Evolutionary conservation across 2,888 invertebrate species (phyloP).

Genomic region (Crematogaster levior): DNA sequence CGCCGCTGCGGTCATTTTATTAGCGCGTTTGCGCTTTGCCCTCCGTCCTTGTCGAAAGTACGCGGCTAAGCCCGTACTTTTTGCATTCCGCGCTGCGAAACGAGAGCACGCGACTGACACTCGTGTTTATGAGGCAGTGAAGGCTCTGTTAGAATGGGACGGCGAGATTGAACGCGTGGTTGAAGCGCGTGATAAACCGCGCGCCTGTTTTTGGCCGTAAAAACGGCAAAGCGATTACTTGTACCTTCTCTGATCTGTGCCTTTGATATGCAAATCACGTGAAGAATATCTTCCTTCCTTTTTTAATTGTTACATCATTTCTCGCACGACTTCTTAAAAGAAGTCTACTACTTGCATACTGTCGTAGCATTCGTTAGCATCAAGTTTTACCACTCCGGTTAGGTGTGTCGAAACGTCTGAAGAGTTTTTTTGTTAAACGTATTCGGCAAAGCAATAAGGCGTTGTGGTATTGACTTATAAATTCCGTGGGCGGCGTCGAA

Average conservation of each 20-base stretch:
- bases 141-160: background rate
- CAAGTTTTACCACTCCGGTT: background rate
- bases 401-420: background rate
- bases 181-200: background rate
- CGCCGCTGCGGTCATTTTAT: conserved; percentile 32
- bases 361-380: background rate
- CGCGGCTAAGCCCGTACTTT: conserved; percentile 18
- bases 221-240: background rate
- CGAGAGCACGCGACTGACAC: conserved; percentile 9
- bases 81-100: conserved; percentile 10
- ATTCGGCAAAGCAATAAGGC: background rate
- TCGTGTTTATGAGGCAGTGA: conserved; percentile 11
- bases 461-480: background rate
- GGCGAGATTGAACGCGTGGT: background rate
- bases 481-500: background rate
- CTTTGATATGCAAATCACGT: background rate
- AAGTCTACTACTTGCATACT: background rate
- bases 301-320: background rate
- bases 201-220: background rate
- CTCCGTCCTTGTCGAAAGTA: conserved; percentile 22
- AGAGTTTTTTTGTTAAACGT: conserved; percentile 1
- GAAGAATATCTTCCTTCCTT: background rate
- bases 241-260: background rate
- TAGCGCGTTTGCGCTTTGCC: conserved; percentile 34
- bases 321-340: background rate